Conservation (phyloP, 2,888 invertebrate genomes). For the Altica lythri region DNA sequence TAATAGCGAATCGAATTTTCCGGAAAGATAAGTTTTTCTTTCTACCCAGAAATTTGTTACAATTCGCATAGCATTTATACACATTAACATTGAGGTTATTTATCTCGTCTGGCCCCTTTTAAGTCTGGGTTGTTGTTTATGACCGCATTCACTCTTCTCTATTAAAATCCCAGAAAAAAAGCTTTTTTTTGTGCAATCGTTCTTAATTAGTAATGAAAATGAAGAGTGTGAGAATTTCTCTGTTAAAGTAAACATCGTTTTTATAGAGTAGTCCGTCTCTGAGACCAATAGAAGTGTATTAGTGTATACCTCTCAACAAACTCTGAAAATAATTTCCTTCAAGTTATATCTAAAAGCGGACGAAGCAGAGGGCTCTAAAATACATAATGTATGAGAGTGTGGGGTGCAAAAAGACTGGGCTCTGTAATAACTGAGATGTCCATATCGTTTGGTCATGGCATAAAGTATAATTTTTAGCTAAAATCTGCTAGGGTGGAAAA, state of each 20-base stretch:
- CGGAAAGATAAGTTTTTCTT: conserved; percentile 55
- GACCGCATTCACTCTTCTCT: conserved; percentile 46
- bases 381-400: conserved; percentile 50
- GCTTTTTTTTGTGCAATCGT: background rate
- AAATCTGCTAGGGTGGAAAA: conserved; percentile 54
- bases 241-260: too few species aligned
- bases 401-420: conserved; percentile 38
- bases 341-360: conserved; percentile 34
- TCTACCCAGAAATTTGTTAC: conserved; percentile 57
- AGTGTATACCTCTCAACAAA: conserved; percentile 11
- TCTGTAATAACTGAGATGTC: conserved; percentile 51
- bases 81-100: conserved; percentile 57
- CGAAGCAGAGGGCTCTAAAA: conserved; percentile 36
- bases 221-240: too few species aligned
- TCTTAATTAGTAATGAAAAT: conserved; percentile 1
- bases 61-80: conserved; percentile 56
- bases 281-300: too few species aligned
- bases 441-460: conserved; percentile 51
- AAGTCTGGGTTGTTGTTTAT: conserved; percentile 52
- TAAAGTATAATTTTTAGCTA: conserved; percentile 55
- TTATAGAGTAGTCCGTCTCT: too few species aligned
- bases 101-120: conserved; percentile 56
- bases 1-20: conserved; percentile 33
- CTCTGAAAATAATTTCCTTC: conserved; percentile 33
- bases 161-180: conserved; percentile 33